Evolutionary conservation across 1,140 invertebrate species (phyloP).

Genomic region (Oncopodura yosiiana): DNA sequence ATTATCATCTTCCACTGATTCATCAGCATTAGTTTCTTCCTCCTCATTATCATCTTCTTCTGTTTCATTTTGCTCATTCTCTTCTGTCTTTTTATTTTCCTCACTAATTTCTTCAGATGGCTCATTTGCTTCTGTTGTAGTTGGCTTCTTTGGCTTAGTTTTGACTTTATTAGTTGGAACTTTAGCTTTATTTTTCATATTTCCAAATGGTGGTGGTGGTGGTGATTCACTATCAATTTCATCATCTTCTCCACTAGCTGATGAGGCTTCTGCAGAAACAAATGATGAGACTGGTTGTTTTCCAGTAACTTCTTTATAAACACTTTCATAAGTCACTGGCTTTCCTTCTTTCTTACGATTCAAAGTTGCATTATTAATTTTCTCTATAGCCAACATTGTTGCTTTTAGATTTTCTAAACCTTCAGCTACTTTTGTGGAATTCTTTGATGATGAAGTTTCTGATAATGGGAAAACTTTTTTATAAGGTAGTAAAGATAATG

Average conservation of each 20-base stretch:
- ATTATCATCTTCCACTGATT: background rate
- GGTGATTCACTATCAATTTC: background rate
- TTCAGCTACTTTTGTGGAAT: background rate
- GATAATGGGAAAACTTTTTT: background rate
- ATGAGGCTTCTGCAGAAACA: background rate
- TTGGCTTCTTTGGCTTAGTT: background rate
- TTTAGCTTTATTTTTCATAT: background rate
- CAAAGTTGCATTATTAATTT: slow-evolving; percentile 17
- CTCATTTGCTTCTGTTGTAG: background rate
- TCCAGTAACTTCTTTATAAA: slow-evolving; percentile 10
- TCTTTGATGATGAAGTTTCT: background rate
- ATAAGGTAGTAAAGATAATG: background rate
- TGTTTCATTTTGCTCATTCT: slow-evolving; percentile 1
- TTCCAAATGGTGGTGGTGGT: background rate
- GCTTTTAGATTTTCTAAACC: slow-evolving; percentile 17
- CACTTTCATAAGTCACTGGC: background rate
- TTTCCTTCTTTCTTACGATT: slow-evolving; percentile 10
- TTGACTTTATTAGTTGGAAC: background rate
- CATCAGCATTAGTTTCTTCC: background rate
- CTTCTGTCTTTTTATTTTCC: slow-evolving; percentile 4
- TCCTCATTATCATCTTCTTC: slow-evolving; percentile 5
- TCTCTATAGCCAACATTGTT: slow-evolving; percentile 18
- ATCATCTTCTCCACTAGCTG: slow-evolving; percentile 2
- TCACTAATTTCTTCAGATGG: slow-evolving; percentile 7
- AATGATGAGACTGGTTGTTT: background rate